phyloP scores from a whole-genome alignment of 2,797 vertebrate genomes.

The Parauchenoglanis punctatus region DNA sequence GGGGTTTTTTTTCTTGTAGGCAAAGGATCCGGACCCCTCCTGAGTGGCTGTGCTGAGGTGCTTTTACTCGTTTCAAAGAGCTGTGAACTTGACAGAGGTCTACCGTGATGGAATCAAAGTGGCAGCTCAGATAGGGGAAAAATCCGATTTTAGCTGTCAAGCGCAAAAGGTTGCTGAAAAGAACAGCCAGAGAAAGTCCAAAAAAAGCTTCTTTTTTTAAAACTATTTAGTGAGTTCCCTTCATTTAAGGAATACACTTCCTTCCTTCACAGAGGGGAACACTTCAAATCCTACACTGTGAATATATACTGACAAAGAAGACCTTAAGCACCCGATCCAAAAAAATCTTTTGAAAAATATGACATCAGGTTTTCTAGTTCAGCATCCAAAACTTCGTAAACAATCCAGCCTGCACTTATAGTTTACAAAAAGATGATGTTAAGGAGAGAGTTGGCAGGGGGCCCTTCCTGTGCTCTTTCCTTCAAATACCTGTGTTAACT shows the following conservation, averaged over 20 bases:
- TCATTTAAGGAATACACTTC: not conserved
- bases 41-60: conserved; percentile 87
- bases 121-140: conserved; percentile 87
- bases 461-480: conserved; percentile 52
- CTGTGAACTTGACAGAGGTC: conserved; percentile 93
- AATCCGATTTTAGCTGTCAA: conserved; percentile 81
- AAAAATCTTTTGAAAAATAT: not conserved
- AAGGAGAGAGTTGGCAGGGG: not conserved
- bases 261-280: conserved; percentile 20
- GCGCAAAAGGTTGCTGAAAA: conserved; percentile 67
- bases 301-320: conserved; percentile 1
- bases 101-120: conserved; percentile 97
- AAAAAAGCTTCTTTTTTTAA: conserved; percentile 58
- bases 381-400: conserved; percentile 2
- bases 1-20: conserved; percentile 33
- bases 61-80: conserved; percentile 93
- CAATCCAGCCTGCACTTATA: not conserved
- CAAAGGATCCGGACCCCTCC: conserved; percentile 45
- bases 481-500: conserved; percentile 75
- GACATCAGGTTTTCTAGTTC: not conserved
- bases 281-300: not conserved
- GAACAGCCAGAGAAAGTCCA: conserved; percentile 62
- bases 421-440: not conserved
- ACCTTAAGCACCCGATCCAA: not conserved
- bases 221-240: conserved; percentile 15